Evolutionary conservation across 1,140 invertebrate species (phyloP), one percentile per base, ranked within the genome.

Genomic region (Amphibalanus amphitrite): DNA sequence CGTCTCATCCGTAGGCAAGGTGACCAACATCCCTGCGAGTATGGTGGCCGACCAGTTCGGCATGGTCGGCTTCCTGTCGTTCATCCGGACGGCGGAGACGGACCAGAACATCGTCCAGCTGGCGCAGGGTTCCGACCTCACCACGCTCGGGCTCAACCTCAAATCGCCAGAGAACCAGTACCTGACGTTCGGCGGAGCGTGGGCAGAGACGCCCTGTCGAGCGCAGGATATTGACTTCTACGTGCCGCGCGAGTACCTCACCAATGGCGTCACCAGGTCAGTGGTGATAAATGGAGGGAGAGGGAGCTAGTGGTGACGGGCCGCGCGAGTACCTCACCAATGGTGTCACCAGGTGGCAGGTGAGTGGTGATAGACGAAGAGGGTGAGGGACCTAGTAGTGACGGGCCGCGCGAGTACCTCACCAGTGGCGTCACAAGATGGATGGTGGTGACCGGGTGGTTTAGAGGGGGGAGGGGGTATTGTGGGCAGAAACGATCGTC

Each of bases 41-140:
- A 99, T 99, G 96, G 93, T 99, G 72, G 93, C 91, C 75, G 97
- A 99, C 84, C 96, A 99, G 84, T 99, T 97, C 83, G 97, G 97
- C 74, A 98, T 99, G 84, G 94, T 98, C 73, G 97, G 97, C 40
- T 84, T 99, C 71, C 82, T 99, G 79, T 95, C 95, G 71, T 98
- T 98, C 82, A 97, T 99, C 74, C 86, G 95, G 79, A 93, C 94
- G 73, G 93, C 95, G 68, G 96, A 99, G 84, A 93, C 92, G 28
- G 93, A 98, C 84, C 93, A 91, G 29, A 95, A 95, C 82, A 82
- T 98, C 74, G 93, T 97, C 70, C 93, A 93, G 28, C 81, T 99
- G 76, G 95, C 96, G 69, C 85, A 98, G 75, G 97, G 97, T 28
- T 93, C 95, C 80, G 97, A 99, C 83, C 85, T 99, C 75, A 98